Conservation (phyloP, 2,113 vertebrate genomes). For the Hippocampus mohnikei region DNA sequence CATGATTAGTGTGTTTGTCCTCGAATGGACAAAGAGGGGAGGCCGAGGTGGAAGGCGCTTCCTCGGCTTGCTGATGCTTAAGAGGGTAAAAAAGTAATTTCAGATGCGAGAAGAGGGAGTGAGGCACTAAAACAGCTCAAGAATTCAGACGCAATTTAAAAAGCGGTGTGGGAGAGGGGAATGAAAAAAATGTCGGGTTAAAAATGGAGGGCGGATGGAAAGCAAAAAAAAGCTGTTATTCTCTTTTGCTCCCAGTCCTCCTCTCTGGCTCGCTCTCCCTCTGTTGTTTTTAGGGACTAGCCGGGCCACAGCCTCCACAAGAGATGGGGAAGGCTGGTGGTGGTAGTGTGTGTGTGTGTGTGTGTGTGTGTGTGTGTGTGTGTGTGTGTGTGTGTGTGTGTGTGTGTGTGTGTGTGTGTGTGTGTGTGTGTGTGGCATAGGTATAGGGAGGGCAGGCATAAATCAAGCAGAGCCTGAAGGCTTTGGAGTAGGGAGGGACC, state of each 20-base stretch:
- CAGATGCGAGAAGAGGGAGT: slow-evolving; percentile 74
- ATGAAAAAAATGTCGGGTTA: slow-evolving; percentile 75
- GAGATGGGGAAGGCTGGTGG: slow-evolving; percentile 67
- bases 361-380: slow-evolving; percentile 49
- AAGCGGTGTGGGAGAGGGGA: slow-evolving; percentile 80
- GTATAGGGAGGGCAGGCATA: slow-evolving; percentile 67
- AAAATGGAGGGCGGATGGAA: slow-evolving; percentile 74
- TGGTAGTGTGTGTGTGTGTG: slow-evolving; percentile 12
- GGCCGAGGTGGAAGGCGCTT: slow-evolving; percentile 69
- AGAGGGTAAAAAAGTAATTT: slow-evolving; percentile 79
- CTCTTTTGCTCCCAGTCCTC: slow-evolving; percentile 51
- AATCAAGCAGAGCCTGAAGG: slow-evolving; percentile 70
- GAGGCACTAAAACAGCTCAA: slow-evolving; percentile 78
- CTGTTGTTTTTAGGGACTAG: slow-evolving; percentile 80
- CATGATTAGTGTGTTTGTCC: slow-evolving; percentile 58
- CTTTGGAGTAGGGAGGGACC: slow-evolving; percentile 62
- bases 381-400: slow-evolving; percentile 21
- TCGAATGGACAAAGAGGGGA: slow-evolving; percentile 62
- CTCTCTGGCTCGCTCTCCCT: slow-evolving; percentile 42
- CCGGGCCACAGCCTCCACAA: slow-evolving; percentile 73
- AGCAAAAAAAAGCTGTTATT: slow-evolving; percentile 75
- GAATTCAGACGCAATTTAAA: slow-evolving; percentile 83
- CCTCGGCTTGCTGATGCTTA: slow-evolving; percentile 72
- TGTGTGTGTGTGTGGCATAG: slow-evolving; percentile 29
- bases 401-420: slow-evolving; percentile 31